Conservation (phyloP, 2,797 vertebrate genomes). For the Hypotaenidia philippensis region DNA sequence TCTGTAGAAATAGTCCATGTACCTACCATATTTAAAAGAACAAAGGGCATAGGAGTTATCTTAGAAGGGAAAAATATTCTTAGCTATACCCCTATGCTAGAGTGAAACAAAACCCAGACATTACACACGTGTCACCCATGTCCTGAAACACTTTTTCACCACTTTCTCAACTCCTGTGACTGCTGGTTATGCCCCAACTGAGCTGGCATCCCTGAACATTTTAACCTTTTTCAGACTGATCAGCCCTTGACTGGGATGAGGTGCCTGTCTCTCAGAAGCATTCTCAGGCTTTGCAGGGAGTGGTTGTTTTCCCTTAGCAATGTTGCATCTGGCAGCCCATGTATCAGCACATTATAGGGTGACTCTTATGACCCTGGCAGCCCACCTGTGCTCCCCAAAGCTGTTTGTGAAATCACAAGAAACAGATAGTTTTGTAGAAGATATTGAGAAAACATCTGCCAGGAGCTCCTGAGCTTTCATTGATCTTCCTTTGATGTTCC, state of each 20-base stretch:
- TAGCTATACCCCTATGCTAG: not conserved
- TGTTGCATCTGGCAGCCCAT: not conserved
- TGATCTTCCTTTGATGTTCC: fast-evolving
- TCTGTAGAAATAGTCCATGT: not conserved
- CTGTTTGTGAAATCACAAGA: not conserved
- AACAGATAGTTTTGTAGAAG: not conserved
- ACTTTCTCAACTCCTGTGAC: not conserved
- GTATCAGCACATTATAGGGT: fast-evolving
- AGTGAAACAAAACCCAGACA: not conserved
- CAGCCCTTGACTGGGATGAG: not conserved
- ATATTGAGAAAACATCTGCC: not conserved
- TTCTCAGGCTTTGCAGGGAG: not conserved
- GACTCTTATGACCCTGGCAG: not conserved
- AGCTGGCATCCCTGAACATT: not conserved
- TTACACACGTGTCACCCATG: fast-evolving
- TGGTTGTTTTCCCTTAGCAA: not conserved
- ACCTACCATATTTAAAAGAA: not conserved
- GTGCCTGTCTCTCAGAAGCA: not conserved
- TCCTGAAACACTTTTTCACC: not conserved
- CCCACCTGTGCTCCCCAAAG: not conserved
- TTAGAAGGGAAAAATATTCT: not conserved
- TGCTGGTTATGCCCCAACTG: not conserved
- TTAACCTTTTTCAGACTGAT: not conserved
- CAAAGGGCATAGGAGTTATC: not conserved
- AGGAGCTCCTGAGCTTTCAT: not conserved